Base-by-base conservation (phyloP, 2,113 vertebrate species). In the Xiphophorus couchianus region DNA sequence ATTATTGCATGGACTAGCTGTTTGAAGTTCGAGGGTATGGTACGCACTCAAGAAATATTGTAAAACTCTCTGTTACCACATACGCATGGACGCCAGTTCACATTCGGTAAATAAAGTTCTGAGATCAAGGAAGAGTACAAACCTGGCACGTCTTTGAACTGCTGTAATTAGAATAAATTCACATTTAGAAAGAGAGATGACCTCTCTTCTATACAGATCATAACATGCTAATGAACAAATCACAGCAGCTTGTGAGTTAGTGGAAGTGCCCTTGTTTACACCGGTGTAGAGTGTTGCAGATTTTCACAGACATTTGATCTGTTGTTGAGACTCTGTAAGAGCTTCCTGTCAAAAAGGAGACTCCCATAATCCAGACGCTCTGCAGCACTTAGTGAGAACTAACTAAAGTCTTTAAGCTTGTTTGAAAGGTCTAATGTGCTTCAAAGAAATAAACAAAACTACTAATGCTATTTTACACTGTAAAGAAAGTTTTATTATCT, bases 211-310 rank as follows among this genome's bases (percentile, higher is more conserved):
- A 31, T 8, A 62, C 65, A 66, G 35, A 37, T 13, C 35, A 15
- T 28, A 42, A 33, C 35, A 60, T 27, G 17, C 71, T 19, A 0
- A 35, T 69, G 71, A 65, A 62, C 73, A 73, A 66, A 81, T 58
- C 70, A 74, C 83, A 70, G 85, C 74, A 86, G 75, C 25, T 14
- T 27, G 48, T 5, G 65, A 80, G 66, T 28, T 8, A 31, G 71
- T 73, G 81, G 73, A 69, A 78, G 80, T 69, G 75, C 62, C 74
- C 10, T 17, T 60, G 75, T 87, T 76, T 74, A 76, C 81, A 63
- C 51, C 27, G 62, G 77, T 87, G 88, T 88, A 82, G 25, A 70
- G 62, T 87, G 80, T 73, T 69, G 39, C 67, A 71, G 66, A 76
- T 73, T 85, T 71, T 63, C 62, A 62, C 62, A 76, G n/a, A 75